These are phyloP conservation scores for Hipparchia semele DNA, from an alignment of 2,888 invertebrate species.

Conservation along the genomic window DNA sequence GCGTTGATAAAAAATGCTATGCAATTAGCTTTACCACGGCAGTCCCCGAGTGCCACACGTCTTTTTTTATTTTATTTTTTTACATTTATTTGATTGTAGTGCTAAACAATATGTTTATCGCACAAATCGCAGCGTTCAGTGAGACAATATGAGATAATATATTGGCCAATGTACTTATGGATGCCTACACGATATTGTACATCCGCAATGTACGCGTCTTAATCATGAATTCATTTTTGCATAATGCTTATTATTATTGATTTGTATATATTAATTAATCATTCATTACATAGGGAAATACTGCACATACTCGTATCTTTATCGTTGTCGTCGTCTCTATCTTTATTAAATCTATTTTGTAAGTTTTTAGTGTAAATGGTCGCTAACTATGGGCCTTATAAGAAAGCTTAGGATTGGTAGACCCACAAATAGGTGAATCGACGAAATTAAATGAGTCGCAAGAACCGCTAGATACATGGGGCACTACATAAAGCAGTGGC, in stretches of 20 bases:
- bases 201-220: constrained; percentile 5
- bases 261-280: neutral
- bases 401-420: too few relatives aligned
- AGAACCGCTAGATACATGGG: too few relatives aligned
- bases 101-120: neutral
- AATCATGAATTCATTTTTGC: neutral
- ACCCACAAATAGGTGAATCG: too few relatives aligned
- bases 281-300: neutral
- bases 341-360: neutral
- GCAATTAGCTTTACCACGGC: too few relatives aligned
- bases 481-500: too few relatives aligned
- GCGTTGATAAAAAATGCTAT: too few relatives aligned
- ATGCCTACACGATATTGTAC: neutral
- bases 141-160: neutral
- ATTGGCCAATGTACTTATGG: neutral
- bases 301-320: neutral
- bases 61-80: too few relatives aligned
- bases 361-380: neutral
- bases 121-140: neutral
- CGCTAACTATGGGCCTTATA: too few relatives aligned
- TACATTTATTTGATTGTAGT: too few relatives aligned
- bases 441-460: neutral
- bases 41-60: too few relatives aligned
- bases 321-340: too few relatives aligned
- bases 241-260: neutral